Base-by-base conservation (phyloP, 1,140 invertebrate genomes). In the Galendromus occidentalis region DNA sequence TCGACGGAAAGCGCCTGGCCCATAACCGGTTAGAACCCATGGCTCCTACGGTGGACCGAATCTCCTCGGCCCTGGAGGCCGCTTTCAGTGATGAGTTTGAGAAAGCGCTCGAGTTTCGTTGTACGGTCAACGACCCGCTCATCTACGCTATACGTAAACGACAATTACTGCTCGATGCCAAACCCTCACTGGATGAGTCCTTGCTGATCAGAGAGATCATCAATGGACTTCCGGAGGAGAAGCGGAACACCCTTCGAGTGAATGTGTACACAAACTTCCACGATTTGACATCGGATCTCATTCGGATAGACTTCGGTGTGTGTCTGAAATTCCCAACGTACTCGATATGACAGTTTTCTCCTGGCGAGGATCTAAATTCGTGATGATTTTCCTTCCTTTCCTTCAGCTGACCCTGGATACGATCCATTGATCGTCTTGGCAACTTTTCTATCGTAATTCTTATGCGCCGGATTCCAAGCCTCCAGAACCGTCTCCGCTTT, bases 101-200 rank as follows among this genome's bases (percentile, higher is more conserved):
- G 51, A 25, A 22, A 33, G 51, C 51, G 51, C 51, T 59, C 51
- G 51, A 59, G 25, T 59, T 59, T 59, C 51, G 51, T 25, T 59
- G 51, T 22, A 59, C 51, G 22, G 51, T 59, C 25, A 59, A 59
- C 51, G 51, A 59, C 33, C 51, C 51, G 20, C 22, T 59, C 25
- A 59, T 59, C 25, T 59, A 59, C 51, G 51, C 51, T 1, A 18
- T 59, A 59, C 51, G 51, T 29, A 59, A 59, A 59, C 51, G 51
- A 29, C 51, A 59, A 33, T 25, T 59, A 2, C 51, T 59, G 14
- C 51, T 59, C 33, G 51, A 59, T 59, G 51, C 51, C 2, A 59
- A 59, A 33, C 51, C 51, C 17, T 59, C 51, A 59, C 14, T 59
- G 14, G 33, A 14, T 4, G 51, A 59, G 51, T 17, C 12, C 33